Base-by-base conservation (phyloP, 2,888 invertebrate genomes). In the Oasisia sp. region DNA sequence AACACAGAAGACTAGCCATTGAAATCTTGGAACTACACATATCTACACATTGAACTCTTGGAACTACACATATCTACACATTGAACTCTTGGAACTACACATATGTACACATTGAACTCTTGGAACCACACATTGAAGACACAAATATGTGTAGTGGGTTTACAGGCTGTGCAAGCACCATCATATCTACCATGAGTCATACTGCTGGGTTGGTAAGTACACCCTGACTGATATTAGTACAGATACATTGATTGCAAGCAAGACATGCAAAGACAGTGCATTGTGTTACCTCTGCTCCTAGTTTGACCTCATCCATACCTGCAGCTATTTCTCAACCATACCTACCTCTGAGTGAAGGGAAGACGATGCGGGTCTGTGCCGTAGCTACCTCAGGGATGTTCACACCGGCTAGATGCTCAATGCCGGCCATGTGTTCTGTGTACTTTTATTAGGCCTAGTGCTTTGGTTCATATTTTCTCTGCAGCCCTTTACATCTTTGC, bases 331-430 rank as follows among this genome's bases (percentile, higher is more conserved):
- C 50, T n/a, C 74, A 74, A 74, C 74, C 74, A 74, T 74, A 74
- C 74, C 74, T 74, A 74, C 74, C 74, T 74, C 74, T 74, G 7
- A 19, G 74, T 74, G 19, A 27, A 74, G 58, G 12, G 74, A 14
- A 7, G 74, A 74, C 74, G 74, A 74, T 8, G 74, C n/a, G 74
- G 19, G 74, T 74, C 19, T 74, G 74, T 74, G 74, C 27, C 74
- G n/a, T 74, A 74, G 27, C 27, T 74, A 74, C 74, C 74, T 74
- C 74, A 74, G 74, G 74, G 74, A 74, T 74, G 74, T 74, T 74
- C 27, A 74, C 74, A 1, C 74, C n/a, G 74, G 27, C 74, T 74
- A 19, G 74, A 19, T 74, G 74, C 74, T 74, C 74, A 74, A 74
- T n/a, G n/a, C n/a, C 27, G n/a, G 74, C n/a, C 27, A n/a, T 7